Evolutionary conservation across 1,140 invertebrate genomes (phyloP).

Genomic region (Heliconius hermathena): DNA sequence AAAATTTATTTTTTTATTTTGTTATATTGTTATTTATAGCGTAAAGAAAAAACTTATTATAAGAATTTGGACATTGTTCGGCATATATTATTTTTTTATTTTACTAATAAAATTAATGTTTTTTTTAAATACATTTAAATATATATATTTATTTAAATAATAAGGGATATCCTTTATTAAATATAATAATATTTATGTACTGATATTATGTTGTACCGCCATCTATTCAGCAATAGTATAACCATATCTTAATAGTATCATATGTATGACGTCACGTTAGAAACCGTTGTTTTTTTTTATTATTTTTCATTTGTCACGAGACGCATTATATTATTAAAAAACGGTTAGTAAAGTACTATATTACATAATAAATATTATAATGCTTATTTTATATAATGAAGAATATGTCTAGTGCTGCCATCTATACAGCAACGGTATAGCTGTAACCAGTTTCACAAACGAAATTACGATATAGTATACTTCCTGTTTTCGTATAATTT

Average conservation of each 20-base stretch:
- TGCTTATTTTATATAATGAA: too few species aligned
- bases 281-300: too few species aligned
- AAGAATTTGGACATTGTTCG: not conserved
- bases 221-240: not conserved
- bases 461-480: not conserved
- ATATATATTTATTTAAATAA: too few species aligned
- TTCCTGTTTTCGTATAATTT: not conserved
- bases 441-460: not conserved
- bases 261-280: too few species aligned
- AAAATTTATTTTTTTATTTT: not conserved
- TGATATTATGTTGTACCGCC: not conserved
- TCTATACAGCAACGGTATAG: not conserved
- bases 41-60: not conserved
- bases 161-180: too few species aligned
- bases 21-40: not conserved
- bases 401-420: not conserved
- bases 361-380: too few species aligned
- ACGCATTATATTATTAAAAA: too few species aligned
- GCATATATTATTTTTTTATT: not conserved
- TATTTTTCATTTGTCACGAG: too few species aligned
- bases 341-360: too few species aligned
- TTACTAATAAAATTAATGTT: too few species aligned
- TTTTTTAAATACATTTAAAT: too few species aligned
- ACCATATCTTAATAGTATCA: not conserved
- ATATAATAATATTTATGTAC: too few species aligned